Conservation (phyloP, 2,113 vertebrate species). For the Typhlomys cinereus region DNA sequence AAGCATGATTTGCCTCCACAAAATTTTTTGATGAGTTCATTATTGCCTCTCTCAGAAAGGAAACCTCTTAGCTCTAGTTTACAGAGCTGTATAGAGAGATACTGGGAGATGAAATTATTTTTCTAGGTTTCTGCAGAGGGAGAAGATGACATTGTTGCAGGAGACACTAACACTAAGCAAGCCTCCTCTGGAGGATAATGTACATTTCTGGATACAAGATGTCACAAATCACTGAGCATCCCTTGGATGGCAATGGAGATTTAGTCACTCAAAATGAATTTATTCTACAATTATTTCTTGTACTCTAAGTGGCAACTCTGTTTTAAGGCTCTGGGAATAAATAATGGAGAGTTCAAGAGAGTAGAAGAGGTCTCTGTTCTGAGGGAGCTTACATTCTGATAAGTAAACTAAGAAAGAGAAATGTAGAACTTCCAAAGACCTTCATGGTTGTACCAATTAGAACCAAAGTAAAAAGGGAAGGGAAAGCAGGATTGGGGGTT, state of each 20-base stretch:
- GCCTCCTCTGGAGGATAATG: neutral
- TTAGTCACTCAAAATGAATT: neutral
- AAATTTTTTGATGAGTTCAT: neutral
- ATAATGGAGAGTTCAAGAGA: neutral
- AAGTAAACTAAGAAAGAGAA: neutral
- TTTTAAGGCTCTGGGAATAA: neutral
- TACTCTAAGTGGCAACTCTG: no score
- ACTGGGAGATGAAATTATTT: conserved; percentile 13
- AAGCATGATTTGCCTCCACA: neutral
- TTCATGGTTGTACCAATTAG: neutral
- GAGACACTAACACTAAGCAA: neutral
- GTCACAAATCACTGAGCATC: neutral
- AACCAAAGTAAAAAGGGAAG: neutral
- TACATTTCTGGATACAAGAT: neutral
- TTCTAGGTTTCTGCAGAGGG: neutral
- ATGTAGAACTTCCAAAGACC: neutral
- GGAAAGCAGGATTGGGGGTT: neutral
- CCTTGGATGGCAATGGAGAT: neutral
- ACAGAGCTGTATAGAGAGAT: neutral
- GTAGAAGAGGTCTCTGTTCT: neutral
- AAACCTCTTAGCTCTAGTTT: neutral
- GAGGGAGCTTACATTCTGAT: neutral
- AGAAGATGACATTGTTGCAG: neutral
- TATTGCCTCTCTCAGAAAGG: neutral
- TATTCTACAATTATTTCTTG: neutral